Base-by-base conservation (phyloP, 2,113 vertebrate genomes). In the Thunnus thynnus region DNA sequence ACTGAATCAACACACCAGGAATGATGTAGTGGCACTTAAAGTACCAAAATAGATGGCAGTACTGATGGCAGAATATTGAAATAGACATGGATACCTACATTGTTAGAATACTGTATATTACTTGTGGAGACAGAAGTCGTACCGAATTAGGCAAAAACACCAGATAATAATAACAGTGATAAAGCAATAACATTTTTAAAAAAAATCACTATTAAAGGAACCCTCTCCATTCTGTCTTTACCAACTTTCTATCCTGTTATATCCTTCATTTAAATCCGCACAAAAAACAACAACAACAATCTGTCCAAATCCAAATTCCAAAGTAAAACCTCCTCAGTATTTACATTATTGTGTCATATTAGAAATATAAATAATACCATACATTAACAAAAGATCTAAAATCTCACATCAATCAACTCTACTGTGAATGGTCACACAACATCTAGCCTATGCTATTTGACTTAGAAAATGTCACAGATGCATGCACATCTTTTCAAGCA, bases 401-500 rank as follows among this genome's bases (percentile, higher is more conserved):
- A 6, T 7, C 9, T 47, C 25, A 36, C 9, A 64, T 14, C 2
- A 48, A 12, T 5, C 10, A 17, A 18, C 20, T 44, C 9, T 10
- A 73, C 32, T 47, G 52, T 16, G 54, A 51, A 68, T 57, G 36
- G 10, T 3, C 50, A 63, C 51, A 46, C 12, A 70, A 51, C 52
- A 13, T 30, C 27, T 30, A 30, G 27, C 48, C 27, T 50, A 4
- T 47, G 13, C 17, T 22, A 11, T n/a, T 54, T 47, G n/a, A 11
- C 22, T 68, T 27, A 50, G 13, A 70, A 71, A 71, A 44, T 30
- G 22, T 48, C 66, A 32, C 22, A 58, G 50, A 54, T 68, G 44
- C 32, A 80, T 25, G 5, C 57, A 62, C 52, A 67, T 3, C 11
- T 22, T 70, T 67, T 65, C 47, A 80, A 72, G 47, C 44, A 73